phyloP scores from a whole-genome alignment of 2,888 invertebrate genomes.

The Sesia bembeciformis region DNA sequence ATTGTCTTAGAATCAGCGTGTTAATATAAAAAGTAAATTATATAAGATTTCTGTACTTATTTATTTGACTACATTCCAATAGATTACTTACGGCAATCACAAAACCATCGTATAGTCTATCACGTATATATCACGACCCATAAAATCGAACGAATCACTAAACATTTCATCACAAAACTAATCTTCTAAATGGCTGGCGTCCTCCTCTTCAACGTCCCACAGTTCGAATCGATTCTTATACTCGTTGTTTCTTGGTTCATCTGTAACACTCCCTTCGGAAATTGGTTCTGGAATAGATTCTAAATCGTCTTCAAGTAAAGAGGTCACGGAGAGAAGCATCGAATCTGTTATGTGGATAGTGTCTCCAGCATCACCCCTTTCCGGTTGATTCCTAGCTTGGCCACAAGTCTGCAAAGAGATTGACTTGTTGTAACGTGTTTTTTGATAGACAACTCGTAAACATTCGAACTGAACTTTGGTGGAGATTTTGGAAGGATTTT shows the following conservation, averaged over 20 bases:
- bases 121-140: too few species aligned
- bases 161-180: neutral
- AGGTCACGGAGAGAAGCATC: constrained; percentile 47
- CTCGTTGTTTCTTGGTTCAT: constrained; percentile 19
- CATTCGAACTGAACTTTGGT: neutral
- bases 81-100: too few species aligned
- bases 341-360: constrained; percentile 40
- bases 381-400: constrained; percentile 33
- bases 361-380: constrained; percentile 54
- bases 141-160: too few species aligned
- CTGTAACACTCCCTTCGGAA: constrained; percentile 15
- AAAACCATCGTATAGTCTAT: too few species aligned
- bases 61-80: too few species aligned
- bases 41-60: too few species aligned
- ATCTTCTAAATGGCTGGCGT: constrained; percentile 19
- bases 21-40: too few species aligned
- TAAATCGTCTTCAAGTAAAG: constrained; percentile 41
- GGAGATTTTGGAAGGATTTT: too few species aligned
- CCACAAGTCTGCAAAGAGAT: constrained; percentile 30
- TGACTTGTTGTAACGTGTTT: neutral
- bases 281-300: constrained; percentile 21
- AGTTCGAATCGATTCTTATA: constrained; percentile 25
- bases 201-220: constrained; percentile 51
- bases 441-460: neutral
- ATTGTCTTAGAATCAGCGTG: too few species aligned